Conservation (phyloP, 2,113 vertebrate genomes). For the Anseranas semipalmata region DNA sequence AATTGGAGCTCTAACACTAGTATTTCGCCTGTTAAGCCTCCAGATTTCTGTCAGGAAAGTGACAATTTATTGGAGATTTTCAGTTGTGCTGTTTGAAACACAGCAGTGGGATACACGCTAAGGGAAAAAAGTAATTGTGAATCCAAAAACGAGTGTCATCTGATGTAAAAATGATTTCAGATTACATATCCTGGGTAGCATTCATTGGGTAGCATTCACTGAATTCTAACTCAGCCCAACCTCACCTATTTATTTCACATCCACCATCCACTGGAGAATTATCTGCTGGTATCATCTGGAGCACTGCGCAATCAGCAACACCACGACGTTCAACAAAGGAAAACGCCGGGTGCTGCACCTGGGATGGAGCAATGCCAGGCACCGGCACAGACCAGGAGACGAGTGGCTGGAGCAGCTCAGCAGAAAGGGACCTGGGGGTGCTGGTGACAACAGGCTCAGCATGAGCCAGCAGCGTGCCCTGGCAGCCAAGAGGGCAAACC, state of each 20-base stretch:
- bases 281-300: neutral
- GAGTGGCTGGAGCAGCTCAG: too few species aligned
- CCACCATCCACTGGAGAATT: neutral
- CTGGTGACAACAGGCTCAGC: too few species aligned
- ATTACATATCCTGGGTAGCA: neutral
- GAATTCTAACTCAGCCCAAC: neutral
- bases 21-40: neutral
- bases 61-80: neutral
- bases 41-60: neutral
- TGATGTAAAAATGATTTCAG: neutral
- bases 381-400: too few species aligned
- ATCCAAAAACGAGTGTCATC: neutral
- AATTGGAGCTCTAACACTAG: neutral
- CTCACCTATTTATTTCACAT: neutral
- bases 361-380: too few species aligned
- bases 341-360: too few species aligned
- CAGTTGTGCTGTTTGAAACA: neutral
- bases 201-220: too few species aligned
- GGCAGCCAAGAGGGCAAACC: too few species aligned
- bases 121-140: neutral
- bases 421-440: too few species aligned
- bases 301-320: too few species aligned
- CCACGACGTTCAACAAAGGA: too few species aligned
- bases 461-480: too few species aligned
- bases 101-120: neutral